Evolutionary conservation across 1,140 invertebrate species (phyloP).

Genomic region (Adoxophyes honmai): DNA sequence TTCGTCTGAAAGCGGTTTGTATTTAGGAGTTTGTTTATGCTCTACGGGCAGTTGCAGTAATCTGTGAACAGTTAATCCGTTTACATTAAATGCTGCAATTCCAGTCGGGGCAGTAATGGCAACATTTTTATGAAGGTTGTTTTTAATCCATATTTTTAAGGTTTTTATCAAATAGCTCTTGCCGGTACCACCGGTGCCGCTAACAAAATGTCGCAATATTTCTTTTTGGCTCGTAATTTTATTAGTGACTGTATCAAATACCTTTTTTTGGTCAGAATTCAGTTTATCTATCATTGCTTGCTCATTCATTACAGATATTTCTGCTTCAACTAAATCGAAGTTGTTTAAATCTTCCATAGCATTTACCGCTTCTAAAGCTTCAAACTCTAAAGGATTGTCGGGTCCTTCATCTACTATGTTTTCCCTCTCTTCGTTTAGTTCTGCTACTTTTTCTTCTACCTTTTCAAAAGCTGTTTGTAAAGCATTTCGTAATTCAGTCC

Average conservation of each 20-base stretch:
- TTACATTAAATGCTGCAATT: slow-evolving; percentile 33
- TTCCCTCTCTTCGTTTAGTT: slow-evolving; percentile 2
- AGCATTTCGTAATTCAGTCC: background rate
- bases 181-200: slow-evolving; percentile 28
- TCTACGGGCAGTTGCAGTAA: slow-evolving; percentile 28
- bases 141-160: slow-evolving; percentile 23
- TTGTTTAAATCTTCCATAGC: slow-evolving; percentile 13
- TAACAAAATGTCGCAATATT: slow-evolving; percentile 19
- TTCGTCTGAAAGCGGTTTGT: slow-evolving; percentile 29
- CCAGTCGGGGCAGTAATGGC: slow-evolving; percentile 27
- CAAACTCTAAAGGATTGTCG: slow-evolving; percentile 14
- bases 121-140: slow-evolving; percentile 24
- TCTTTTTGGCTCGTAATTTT: slow-evolving; percentile 8
- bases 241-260: slow-evolving; percentile 29
- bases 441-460: slow-evolving; percentile 3
- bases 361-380: slow-evolving; percentile 7
- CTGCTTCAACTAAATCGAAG: background rate
- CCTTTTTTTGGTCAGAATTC: slow-evolving; percentile 29
- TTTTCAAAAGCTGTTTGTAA: slow-evolving; percentile 18
- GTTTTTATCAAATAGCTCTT: slow-evolving; percentile 30
- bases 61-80: slow-evolving; percentile 29
- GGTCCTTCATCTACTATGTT: slow-evolving; percentile 14
- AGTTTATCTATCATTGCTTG: slow-evolving; percentile 25
- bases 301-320: background rate
- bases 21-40: slow-evolving; percentile 29